phyloP scores from a whole-genome alignment of 2,113 vertebrate genomes.

The Aleadryas rufinucha region DNA sequence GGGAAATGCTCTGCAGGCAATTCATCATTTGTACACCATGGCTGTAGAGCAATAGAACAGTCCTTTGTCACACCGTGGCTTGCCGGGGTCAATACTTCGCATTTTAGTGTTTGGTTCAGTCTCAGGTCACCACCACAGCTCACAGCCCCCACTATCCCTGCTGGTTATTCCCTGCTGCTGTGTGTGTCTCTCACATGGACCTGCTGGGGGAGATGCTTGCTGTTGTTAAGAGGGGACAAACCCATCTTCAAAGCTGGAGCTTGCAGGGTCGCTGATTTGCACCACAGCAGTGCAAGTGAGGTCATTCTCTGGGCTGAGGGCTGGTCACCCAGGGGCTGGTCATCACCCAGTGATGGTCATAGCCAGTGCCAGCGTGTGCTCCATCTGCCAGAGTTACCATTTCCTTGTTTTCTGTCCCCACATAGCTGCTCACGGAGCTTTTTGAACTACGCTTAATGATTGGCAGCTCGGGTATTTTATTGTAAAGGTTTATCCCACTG shows the following conservation, averaged over 20 bases:
- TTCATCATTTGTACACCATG: fast-evolving
- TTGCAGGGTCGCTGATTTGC: background rate
- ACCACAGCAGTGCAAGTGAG: background rate
- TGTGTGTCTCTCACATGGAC: background rate
- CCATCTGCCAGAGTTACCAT: background rate
- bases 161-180: fast-evolving
- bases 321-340: background rate
- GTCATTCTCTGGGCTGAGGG: fast-evolving
- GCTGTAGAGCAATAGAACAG: fast-evolving
- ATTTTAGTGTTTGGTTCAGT: background rate
- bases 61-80: background rate
- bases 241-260: background rate
- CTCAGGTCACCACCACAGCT: background rate
- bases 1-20: background rate
- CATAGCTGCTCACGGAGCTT: background rate
- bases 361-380: fast-evolving
- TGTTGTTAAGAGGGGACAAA: fast-evolving
- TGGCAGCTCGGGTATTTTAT: background rate
- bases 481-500: background rate
- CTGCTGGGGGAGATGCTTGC: background rate
- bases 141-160: fast-evolving
- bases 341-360: fast-evolving
- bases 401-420: background rate
- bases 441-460: background rate
- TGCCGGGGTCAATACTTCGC: background rate